Evolutionary conservation across 2,113 vertebrate species (phyloP), one percentile per base, ranked within the genome.

Genomic region (Bombycilla garrulus): DNA sequence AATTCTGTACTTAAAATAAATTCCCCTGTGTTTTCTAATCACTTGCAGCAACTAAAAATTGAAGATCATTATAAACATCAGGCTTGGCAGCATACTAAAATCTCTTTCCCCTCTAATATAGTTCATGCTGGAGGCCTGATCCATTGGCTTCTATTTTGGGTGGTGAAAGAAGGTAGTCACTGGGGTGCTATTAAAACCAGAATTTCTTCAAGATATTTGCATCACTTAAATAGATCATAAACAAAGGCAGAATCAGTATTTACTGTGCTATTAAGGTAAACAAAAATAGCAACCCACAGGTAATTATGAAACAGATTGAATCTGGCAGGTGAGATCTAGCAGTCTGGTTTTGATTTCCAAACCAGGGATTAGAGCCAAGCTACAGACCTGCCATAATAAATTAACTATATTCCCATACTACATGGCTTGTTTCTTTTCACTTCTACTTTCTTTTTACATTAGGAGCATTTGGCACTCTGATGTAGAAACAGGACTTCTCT

Each of bases 371-470:
- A 92, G 35, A 95, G 92, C 96, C 92, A 90, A 67, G 74, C 82
- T 91, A 83, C 62, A 96, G 95, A 94, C 78, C 82, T 96, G 95
- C 70, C 92, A 96, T 74, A 94, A 93, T 94, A 93, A 95, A 90
- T 96, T 93, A 90, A 89, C 81, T 92, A 54, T 90, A 92, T 90
- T 95, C 77, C 53, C 60, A 73, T 82, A 57, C 22, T 88, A 81
- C 15, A 93, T 93, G 47, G 61, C 40, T 95, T 77, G 80, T 77
- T 96, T 90, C 95, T 95, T 92, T 94, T 85, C 95, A 95, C 51
- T 97, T 95, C 95, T 96, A 94, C 92, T 97, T 96, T 94, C 94
- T 81, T 97, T 97, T 96, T 95, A 96, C 93, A 95, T 91, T 93
- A 97, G 94, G 56, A 54, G 60, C 17, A 50, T 93, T 97, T 96